A percentile compares a stretch with the other conserved stretches of the same genome.
Conservation (phyloP, 1,140 invertebrate species). For the Drosophila athabasca region DNA sequence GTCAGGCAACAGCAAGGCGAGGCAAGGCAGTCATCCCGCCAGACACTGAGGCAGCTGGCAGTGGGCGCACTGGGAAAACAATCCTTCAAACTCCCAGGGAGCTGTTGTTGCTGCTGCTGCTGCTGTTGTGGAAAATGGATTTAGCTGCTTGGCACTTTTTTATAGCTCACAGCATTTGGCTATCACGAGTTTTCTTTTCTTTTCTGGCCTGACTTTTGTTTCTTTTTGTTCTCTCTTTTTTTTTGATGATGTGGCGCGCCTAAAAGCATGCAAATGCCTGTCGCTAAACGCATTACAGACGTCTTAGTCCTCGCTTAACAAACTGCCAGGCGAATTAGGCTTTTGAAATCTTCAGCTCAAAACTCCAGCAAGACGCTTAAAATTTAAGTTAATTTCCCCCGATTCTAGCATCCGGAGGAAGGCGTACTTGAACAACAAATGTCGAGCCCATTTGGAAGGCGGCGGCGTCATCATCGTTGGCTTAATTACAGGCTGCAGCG, state of each 20-base stretch:
- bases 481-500: conserved; percentile 70
- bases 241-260: conserved; percentile 19
- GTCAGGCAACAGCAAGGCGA: background rate
- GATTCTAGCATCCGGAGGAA: conserved; percentile 12
- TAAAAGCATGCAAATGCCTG: conserved; percentile 67
- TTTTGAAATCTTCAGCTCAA: background rate
- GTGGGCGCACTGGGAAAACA: background rate
- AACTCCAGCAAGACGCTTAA: conserved; percentile 4
- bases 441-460: conserved; percentile 54
- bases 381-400: conserved; percentile 71
- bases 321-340: conserved; percentile 35
- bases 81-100: conserved; percentile 13
- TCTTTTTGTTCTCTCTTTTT: conserved; percentile 3
- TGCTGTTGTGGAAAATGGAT: conserved; percentile 41
- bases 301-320: conserved; percentile 44
- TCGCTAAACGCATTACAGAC: conserved; percentile 57
- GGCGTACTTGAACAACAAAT: conserved; percentile 60
- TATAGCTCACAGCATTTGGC: background rate
- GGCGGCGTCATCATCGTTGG: conserved; percentile 37
- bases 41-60: conserved; percentile 17
- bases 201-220: conserved; percentile 13
- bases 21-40: background rate
- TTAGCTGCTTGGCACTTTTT: conserved; percentile 37
- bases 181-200: conserved; percentile 2
- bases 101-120: conserved; percentile 4